Evolutionary conservation across 2,113 vertebrate genomes (phyloP).

Genomic region (Cinclus mexicanus): DNA sequence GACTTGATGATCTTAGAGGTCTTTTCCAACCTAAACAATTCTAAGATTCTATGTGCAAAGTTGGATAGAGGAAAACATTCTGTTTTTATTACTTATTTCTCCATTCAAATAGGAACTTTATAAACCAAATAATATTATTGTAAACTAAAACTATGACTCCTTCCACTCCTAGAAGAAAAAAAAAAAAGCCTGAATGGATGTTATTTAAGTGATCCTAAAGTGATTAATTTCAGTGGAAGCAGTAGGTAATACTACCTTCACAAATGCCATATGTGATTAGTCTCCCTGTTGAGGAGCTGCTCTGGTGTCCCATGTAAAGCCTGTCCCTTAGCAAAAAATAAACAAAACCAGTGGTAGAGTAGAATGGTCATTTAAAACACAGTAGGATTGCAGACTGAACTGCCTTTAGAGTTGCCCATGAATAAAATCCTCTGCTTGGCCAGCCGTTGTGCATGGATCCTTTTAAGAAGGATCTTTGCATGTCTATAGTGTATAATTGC

Average conservation of each 20-base stretch:
- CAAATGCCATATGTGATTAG: neutral
- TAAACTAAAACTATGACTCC: neutral
- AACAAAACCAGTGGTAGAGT: neutral
- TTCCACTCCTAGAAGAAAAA: neutral
- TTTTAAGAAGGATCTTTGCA: neutral
- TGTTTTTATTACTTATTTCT: neutral
- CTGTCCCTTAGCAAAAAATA: neutral
- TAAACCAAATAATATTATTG: neutral
- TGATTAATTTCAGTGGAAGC: neutral
- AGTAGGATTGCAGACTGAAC: neutral
- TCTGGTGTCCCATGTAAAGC: neutral
- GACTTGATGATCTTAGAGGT: neutral
- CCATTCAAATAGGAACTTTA: neutral
- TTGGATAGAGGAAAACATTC: neutral
- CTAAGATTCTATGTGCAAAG: neutral
- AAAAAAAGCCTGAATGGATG: neutral
- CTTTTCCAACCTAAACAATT: neutral
- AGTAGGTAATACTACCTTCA: neutral
- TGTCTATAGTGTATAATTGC: neutral
- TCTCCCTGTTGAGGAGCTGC: neutral
- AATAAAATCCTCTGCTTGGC: neutral
- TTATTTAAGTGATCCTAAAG: neutral
- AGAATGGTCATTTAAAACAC: neutral
- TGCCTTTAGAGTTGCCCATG: neutral
- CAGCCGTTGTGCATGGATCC: neutral